Base-by-base conservation (phyloP, 2,797 vertebrate species). In the Neostethus bicornis region DNA sequence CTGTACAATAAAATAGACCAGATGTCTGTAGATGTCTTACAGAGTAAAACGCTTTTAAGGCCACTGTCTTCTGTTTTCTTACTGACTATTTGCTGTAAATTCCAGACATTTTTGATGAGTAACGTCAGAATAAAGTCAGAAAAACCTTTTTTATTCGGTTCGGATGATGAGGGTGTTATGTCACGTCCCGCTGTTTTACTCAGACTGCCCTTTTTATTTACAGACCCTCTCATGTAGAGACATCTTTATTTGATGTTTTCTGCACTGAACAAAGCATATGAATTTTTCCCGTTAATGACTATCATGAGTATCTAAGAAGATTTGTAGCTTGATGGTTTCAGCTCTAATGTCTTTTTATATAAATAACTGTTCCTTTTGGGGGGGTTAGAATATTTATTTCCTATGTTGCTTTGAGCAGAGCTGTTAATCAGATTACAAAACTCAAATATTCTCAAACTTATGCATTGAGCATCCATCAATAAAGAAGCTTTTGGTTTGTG, bases 11-110 rank as follows among this genome's bases (percentile, higher is more conserved):
- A n/a, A n/a, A n/a, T n/a, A n/a, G n/a, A n/a, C n/a, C n/a, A n/a
- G n/a, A n/a, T n/a, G 8, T 26, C 8, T 3, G 7, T 28, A 28
- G 9, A 28, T 26, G 26, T 26, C 26, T 65, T 63, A 65, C 74
- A 74, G 51, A 39, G 51, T 39, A 57, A 32, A 13, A 56, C 58
- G 61, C 56, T 58, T 70, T 73, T 57, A 63, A 62, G 41, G 46
- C 69, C 41, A 19, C 34, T 55, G 21, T 75, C 44, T 55, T 66
- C 62, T 38, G 35, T 57, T 45, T 66, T 77, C 64, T 54, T 49
- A 47, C 71, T 50, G 57, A 55, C 64, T 75, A 80, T 80, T 73
- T 67, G 63, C 82, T 51, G 52, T 81, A 80, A 81, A 86, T 83
- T 66, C 42, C 14, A 23, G 43, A 67, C 67, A 61, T 70, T 61